A percentile compares a stretch with the other conserved stretches of the same genome.
Evolutionary conservation across 2,113 vertebrate genomes (phyloP).

Genomic region (Puntigrus tetrazona): DNA sequence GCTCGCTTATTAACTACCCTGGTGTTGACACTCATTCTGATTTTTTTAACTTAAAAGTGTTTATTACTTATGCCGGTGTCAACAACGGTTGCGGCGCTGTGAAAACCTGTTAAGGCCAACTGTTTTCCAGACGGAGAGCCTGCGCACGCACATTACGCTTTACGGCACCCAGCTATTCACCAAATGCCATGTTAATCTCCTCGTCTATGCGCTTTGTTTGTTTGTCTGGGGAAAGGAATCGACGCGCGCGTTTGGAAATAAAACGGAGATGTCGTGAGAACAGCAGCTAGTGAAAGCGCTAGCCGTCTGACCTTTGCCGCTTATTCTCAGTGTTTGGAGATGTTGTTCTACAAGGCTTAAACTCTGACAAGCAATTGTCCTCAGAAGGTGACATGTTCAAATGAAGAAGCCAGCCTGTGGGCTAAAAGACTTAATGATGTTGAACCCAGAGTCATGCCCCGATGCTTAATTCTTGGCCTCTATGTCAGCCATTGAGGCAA

Average conservation of each 20-base stretch:
- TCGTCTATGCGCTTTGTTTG: not conserved
- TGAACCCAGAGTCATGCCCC: slow-evolving; percentile 62
- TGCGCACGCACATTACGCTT: slow-evolving; percentile 34
- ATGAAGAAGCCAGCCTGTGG: slow-evolving; percentile 53
- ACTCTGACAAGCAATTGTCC: slow-evolving; percentile 61
- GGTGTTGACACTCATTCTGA: slow-evolving; percentile 77
- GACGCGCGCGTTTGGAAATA: slow-evolving; percentile 2
- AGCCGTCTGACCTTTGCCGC: slow-evolving; percentile 45
- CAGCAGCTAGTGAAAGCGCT: not conserved
- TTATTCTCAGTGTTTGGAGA: slow-evolving; percentile 40
- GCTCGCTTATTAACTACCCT: slow-evolving; percentile 79
- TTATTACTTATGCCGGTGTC: slow-evolving; percentile 76
- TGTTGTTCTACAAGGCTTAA: slow-evolving; percentile 49
- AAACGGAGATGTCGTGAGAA: not conserved
- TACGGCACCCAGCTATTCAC: slow-evolving; percentile 37
- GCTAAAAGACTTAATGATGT: slow-evolving; percentile 64
- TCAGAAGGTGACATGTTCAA: slow-evolving; percentile 56
- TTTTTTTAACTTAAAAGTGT: slow-evolving; percentile 82
- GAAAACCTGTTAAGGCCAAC: slow-evolving; percentile 63
- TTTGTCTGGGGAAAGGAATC: slow-evolving; percentile 5
- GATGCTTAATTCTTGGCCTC: slow-evolving; percentile 56
- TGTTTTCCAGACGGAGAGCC: slow-evolving; percentile 48
- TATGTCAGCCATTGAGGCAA: slow-evolving; percentile 58
- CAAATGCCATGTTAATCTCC: slow-evolving; percentile 22
- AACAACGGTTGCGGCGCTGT: slow-evolving; percentile 63